Evolutionary conservation across 2,113 vertebrate species (phyloP), one percentile per base, ranked within the genome.

Genomic region (Cyprinodon tularosa): DNA sequence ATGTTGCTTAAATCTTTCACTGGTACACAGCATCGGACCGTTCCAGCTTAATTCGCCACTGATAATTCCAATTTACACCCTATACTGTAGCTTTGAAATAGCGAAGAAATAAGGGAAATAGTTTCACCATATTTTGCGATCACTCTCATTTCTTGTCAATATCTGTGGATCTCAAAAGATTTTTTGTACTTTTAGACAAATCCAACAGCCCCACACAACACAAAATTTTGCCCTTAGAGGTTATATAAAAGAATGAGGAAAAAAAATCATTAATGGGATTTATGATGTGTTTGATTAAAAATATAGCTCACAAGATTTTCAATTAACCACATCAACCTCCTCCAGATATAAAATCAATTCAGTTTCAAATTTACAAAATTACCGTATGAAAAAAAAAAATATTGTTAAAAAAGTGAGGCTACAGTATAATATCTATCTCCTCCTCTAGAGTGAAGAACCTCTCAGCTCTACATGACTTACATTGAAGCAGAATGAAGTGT

Each of bases 171-270:
- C 75, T 71, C 22, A 74, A 68, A 76, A 61, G 57, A 76, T 71
- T 80, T 59, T 12, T 62, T 85, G 9, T 80, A 68, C 78, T 86
- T 86, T 62, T 64, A 77, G 75, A 81, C 71, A 77, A 78, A 77
- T 77, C 70, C 84, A 72, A 50, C 69, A 12, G 62, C 77, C 81
- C 72, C 80, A 72, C 37, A 76, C 73, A 84, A 80, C 74, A 85
- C 73, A 47, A 77, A 76, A 9, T 42, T 42, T 42, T 42, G 42
- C 9, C 9, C 42, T 42, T 4, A 4, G 4, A 6, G 42, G 42
- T 42, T 42, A 9, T 42, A 29, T 42, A 9, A 42, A 42, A 6
- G 42, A 42, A 42, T 42, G 4, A 42, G 9, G 4, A 9, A 42
- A 42, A 42, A 42, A 42, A 42, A 6, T 4, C 9, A 42, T 42